Percentiles rank a stretch among this genome's conserved stretches.
Evolutionary conservation across 2,888 invertebrate species (phyloP).

Genomic region (Diarsia brunnea): DNA sequence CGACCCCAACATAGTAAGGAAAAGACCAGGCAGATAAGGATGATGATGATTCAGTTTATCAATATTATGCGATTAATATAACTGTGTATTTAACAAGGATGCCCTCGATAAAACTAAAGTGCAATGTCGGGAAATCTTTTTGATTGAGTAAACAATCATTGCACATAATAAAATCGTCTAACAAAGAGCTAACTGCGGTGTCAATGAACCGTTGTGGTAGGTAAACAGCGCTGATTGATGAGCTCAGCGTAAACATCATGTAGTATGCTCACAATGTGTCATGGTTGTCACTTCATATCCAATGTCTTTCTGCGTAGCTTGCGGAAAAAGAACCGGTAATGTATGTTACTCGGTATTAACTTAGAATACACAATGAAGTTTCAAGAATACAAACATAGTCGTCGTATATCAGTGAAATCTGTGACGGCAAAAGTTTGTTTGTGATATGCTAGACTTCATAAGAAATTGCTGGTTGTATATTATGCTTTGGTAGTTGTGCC

Average conservation of each 20-base stretch:
- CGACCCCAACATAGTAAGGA: neutral
- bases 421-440: constrained; percentile 6
- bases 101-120: constrained; percentile 9
- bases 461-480: neutral
- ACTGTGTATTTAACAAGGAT: neutral
- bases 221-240: constrained; percentile 71
- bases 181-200: constrained; percentile 59
- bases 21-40: neutral
- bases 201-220: constrained; percentile 71
- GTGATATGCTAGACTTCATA: neutral
- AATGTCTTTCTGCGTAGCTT: constrained; percentile 33
- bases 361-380: neutral
- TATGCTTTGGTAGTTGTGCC: neutral
- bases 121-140: constrained; percentile 17
- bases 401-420: neutral
- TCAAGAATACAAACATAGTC: neutral
- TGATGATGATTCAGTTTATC: neutral
- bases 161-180: constrained; percentile 36
- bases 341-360: constrained; percentile 18
- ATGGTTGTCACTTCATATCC: constrained; percentile 44
- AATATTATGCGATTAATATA: constrained; percentile 6
- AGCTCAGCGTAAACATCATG: constrained; percentile 61
- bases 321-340: constrained; percentile 10
- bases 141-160: constrained; percentile 19
- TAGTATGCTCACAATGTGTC: constrained; percentile 59